phyloP scores from a whole-genome alignment of 2,113 vertebrate genomes.

The Stegostoma tigrinum region DNA sequence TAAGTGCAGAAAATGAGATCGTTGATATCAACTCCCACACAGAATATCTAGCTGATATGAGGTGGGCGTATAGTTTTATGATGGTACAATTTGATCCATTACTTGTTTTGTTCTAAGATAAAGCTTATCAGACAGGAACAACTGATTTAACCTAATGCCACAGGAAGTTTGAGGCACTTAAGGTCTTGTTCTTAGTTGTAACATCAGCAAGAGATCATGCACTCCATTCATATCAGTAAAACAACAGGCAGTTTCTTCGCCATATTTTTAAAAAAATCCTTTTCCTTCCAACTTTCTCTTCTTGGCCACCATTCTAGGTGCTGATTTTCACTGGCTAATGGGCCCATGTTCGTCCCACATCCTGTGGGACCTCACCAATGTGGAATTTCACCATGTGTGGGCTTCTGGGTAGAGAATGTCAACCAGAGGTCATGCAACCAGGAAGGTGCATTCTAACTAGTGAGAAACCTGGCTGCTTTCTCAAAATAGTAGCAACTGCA shows the following conservation, averaged over 20 bases:
- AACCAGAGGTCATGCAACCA: background rate
- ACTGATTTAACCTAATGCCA: slow-evolving; percentile 20
- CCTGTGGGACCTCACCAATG: background rate
- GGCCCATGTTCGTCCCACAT: background rate
- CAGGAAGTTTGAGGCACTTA: slow-evolving; percentile 18
- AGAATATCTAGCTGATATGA: background rate
- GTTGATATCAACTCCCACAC: background rate
- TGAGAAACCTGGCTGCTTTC: background rate
- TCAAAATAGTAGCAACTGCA: background rate
- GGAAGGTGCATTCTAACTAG: background rate
- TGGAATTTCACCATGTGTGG: background rate
- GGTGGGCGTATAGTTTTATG: too few species aligned
- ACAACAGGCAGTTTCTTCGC: background rate
- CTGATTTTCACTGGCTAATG: background rate
- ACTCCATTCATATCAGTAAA: background rate
- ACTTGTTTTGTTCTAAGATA: slow-evolving; percentile 18
- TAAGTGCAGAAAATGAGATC: background rate
- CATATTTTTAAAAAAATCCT: background rate
- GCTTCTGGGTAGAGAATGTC: background rate
- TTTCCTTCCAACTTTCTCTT: background rate
- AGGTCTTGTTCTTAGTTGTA: background rate
- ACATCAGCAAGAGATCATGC: background rate
- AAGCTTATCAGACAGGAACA: background rate
- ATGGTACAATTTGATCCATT: background rate
- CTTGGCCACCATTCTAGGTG: background rate